Percentiles rank a stretch among this genome's conserved stretches.
These are phyloP conservation scores for Eublepharis macularius DNA, from an alignment of 2,113 vertebrate species.

Conservation along the genomic window DNA sequence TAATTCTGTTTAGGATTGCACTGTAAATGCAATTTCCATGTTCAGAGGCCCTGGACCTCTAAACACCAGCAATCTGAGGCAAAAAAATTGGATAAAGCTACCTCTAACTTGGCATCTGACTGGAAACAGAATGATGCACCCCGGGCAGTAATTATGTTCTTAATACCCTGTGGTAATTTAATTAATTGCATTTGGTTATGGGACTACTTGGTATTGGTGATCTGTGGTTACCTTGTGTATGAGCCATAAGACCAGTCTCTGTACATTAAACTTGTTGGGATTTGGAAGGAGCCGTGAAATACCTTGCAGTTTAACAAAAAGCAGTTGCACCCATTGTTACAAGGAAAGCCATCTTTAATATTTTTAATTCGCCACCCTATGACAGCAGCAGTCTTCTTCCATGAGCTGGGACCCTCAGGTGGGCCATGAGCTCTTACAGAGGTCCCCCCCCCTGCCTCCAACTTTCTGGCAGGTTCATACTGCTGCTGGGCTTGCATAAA, in stretches of 20 bases:
- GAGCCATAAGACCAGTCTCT: background rate
- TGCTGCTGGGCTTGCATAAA: too few relatives aligned
- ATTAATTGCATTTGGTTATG: background rate
- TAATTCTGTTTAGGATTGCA: too few relatives aligned
- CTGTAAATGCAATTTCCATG: background rate
- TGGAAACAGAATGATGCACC: background rate
- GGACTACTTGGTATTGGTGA: background rate
- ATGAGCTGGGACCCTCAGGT: too few relatives aligned
- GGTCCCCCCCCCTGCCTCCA: too few relatives aligned
- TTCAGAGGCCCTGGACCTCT: background rate
- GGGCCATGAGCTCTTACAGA: too few relatives aligned
- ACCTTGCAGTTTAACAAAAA: background rate
- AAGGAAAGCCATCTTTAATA: background rate
- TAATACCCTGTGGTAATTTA: background rate
- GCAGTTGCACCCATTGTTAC: background rate
- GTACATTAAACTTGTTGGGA: background rate
- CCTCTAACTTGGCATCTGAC: too few relatives aligned
- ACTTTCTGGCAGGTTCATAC: too few relatives aligned
- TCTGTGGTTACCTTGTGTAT: background rate
- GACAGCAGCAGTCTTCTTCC: background rate
- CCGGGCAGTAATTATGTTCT: background rate
- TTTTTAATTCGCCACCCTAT: background rate
- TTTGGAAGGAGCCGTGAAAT: background rate
- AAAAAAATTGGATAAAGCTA: too few relatives aligned
- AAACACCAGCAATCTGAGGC: background rate